phyloP scores from a whole-genome alignment of 2,797 vertebrate genomes.

The Tamandua tetradactyla region DNA sequence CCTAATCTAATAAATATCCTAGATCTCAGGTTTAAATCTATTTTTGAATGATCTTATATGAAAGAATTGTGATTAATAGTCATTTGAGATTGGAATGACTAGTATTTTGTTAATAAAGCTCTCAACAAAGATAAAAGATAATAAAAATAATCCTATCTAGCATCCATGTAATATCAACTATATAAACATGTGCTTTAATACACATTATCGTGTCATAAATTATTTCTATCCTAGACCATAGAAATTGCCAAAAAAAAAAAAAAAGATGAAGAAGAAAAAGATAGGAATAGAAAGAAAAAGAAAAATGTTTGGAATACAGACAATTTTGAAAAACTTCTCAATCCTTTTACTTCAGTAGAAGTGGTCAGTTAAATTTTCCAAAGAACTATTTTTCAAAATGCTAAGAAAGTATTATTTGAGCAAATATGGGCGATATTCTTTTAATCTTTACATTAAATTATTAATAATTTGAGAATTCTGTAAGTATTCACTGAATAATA shows the following conservation, averaged over 20 bases:
- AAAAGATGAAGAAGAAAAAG: not conserved
- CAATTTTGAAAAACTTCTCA: not conserved
- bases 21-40: not conserved
- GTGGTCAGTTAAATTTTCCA: not conserved
- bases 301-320: not conserved
- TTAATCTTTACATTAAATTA: conserved; percentile 1
- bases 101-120: not conserved
- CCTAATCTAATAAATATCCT: not conserved
- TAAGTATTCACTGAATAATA: not conserved
- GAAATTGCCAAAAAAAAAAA: not conserved
- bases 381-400: not conserved
- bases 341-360: not conserved
- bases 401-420: not conserved
- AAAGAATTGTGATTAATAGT: not conserved
- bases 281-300: too few species aligned
- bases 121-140: not conserved
- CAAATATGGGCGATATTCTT: not conserved
- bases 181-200: not conserved
- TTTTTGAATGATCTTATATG: conserved; percentile 17
- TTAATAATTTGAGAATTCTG: not conserved
- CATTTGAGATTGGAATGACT: not conserved
- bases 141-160: not conserved
- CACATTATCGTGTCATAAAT: not conserved
- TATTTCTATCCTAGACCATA: not conserved
- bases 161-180: not conserved